Conservation (phyloP, 2,888 invertebrate genomes). For the Conistra vaccinii region DNA sequence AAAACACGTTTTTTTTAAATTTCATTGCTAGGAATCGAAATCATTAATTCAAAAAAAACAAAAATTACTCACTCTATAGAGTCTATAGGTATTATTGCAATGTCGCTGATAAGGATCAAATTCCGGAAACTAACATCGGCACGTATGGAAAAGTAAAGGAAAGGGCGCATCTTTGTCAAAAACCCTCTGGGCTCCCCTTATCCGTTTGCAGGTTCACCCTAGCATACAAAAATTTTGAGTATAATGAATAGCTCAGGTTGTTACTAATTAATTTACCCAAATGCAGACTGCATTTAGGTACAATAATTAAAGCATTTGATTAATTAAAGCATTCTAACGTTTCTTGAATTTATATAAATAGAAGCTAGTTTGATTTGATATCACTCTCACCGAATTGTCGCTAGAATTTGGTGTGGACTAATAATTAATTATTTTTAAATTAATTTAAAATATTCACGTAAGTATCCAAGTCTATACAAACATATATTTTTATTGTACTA, state of each 20-base stretch:
- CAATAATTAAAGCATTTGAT: constrained; percentile 2
- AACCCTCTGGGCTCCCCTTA: too few species aligned
- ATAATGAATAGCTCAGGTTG: neutral
- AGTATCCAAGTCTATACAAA: constrained; percentile 3
- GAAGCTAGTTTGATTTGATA: neutral
- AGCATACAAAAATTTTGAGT: neutral
- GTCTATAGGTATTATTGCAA: too few species aligned
- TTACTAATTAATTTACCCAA: neutral
- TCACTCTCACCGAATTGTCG: constrained; percentile 17
- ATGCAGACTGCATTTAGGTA: too few species aligned
- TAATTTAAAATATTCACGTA: constrained; percentile 12
- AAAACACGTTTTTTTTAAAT: too few species aligned
- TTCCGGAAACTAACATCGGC: too few species aligned
- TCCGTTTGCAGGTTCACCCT: neutral
- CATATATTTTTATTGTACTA: neutral
- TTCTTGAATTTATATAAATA: constrained; percentile 31
- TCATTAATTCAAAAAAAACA: too few species aligned
- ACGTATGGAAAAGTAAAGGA: too few species aligned
- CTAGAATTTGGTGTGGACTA: constrained; percentile 21
- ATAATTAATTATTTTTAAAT: neutral
- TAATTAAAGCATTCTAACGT: constrained; percentile 8
- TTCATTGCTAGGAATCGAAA: too few species aligned
- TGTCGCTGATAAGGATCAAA: too few species aligned
- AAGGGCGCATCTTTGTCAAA: too few species aligned
- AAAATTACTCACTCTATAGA: too few species aligned